Conservation (phyloP, 2,113 vertebrate species). For the Callorhinus ursinus region DNA sequence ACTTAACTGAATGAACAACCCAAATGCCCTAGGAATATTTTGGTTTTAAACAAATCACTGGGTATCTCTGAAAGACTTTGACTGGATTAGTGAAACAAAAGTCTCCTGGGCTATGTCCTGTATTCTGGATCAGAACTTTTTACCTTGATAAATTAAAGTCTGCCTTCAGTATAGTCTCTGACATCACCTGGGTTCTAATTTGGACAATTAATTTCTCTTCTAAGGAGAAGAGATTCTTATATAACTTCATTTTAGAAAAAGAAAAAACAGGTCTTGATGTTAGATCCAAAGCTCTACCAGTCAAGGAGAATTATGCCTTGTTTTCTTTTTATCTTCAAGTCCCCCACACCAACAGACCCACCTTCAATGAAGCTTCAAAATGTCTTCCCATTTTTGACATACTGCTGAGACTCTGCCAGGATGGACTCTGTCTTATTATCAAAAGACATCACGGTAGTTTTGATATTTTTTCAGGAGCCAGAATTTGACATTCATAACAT, state of each 20-base stretch:
- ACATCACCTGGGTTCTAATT: not conserved
- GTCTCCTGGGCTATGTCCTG: not conserved
- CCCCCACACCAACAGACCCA: not conserved
- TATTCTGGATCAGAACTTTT: not conserved
- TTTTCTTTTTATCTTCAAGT: not conserved
- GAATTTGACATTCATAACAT: not conserved
- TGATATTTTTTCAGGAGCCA: constrained; percentile 2
- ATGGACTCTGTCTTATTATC: not conserved
- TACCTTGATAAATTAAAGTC: not conserved
- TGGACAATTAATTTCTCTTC: not conserved
- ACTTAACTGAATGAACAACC: not conserved
- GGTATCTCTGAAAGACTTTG: not conserved
- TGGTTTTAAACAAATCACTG: not conserved
- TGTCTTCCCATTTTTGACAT: not conserved
- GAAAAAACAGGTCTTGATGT: not conserved
- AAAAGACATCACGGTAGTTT: not conserved
- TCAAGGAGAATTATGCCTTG: not conserved
- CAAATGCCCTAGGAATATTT: not conserved
- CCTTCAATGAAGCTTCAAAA: not conserved
- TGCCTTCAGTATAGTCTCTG: not conserved
- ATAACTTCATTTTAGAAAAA: not conserved
- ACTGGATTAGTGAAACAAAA: not conserved
- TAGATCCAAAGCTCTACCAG: not conserved
- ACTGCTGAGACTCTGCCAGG: not conserved
- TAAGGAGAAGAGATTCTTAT: not conserved